phyloP scores from a whole-genome alignment of 1,140 invertebrate species.

The Drosophila bifasciata region DNA sequence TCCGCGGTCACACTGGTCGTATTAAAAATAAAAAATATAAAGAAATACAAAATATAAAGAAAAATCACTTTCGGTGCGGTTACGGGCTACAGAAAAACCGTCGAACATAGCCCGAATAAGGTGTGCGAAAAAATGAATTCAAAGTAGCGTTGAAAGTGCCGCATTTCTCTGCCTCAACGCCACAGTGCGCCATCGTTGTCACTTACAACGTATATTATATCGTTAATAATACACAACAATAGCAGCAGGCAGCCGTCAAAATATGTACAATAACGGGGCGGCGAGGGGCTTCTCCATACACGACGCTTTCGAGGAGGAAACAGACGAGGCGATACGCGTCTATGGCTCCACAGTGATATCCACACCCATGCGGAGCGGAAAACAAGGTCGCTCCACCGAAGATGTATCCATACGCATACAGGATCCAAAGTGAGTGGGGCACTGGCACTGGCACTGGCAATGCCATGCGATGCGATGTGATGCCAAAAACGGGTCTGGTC shows the following conservation, averaged over 20 bases:
- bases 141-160: conserved; percentile 27
- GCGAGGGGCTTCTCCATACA: conserved; percentile 89
- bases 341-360: conserved; percentile 89
- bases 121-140: neutral
- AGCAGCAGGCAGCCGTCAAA: conserved; percentile 28
- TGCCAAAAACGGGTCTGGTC: conserved; percentile 37
- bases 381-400: conserved; percentile 82
- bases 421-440: conserved; percentile 80
- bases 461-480: neutral
- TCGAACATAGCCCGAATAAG: too few species aligned
- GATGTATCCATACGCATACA: conserved; percentile 83
- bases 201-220: conserved; percentile 7
- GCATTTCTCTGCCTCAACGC: too few species aligned
- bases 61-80: too few species aligned
- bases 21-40: too few species aligned
- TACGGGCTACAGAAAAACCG: too few species aligned
- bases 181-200: conserved; percentile 34
- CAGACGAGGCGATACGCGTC: conserved; percentile 90
- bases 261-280: conserved; percentile 76
- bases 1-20: neutral
- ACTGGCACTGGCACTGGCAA: neutral
- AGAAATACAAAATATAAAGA: too few species aligned
- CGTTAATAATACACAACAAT: conserved; percentile 50
- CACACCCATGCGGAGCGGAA: conserved; percentile 85
- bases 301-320: conserved; percentile 92